A percentile compares a stretch with the other conserved stretches of the same genome.
Conservation (phyloP, 2,113 vertebrate species). For the Galbula dea region DNA sequence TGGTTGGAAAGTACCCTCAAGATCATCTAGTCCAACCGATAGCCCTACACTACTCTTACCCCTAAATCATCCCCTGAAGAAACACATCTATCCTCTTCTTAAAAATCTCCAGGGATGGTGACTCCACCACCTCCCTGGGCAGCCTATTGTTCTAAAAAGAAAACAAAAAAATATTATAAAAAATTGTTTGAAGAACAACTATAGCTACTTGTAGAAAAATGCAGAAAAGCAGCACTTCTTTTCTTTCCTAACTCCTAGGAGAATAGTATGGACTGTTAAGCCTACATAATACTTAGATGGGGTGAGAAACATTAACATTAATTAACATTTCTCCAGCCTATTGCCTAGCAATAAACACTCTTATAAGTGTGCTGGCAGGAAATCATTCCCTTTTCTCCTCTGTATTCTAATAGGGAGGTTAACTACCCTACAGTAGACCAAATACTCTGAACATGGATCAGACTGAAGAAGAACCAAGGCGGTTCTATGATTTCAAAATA, state of each 20-base stretch:
- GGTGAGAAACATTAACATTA: background rate
- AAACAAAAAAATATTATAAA: background rate
- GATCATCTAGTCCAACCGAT: too few species aligned
- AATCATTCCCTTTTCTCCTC: background rate
- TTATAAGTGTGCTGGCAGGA: background rate
- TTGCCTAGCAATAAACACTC: background rate
- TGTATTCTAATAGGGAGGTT: background rate
- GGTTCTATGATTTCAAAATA: background rate
- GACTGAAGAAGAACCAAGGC: background rate
- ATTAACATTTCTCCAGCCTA: background rate
- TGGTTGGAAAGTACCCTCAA: too few species aligned
- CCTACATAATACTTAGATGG: background rate
- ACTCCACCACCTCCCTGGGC: too few species aligned
- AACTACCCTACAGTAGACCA: background rate
- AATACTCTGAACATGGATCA: background rate
- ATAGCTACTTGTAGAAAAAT: background rate
- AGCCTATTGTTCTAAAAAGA: background rate
- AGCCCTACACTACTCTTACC: too few species aligned
- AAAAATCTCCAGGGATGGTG: too few species aligned
- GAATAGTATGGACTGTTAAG: background rate
- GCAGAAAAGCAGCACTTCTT: background rate
- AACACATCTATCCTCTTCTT: too few species aligned
- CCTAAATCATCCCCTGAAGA: too few species aligned
- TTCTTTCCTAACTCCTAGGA: background rate
- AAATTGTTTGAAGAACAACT: background rate